Evolutionary conservation across 2,888 invertebrate species (phyloP).

Genomic region (Dinocampus coccinellae): DNA sequence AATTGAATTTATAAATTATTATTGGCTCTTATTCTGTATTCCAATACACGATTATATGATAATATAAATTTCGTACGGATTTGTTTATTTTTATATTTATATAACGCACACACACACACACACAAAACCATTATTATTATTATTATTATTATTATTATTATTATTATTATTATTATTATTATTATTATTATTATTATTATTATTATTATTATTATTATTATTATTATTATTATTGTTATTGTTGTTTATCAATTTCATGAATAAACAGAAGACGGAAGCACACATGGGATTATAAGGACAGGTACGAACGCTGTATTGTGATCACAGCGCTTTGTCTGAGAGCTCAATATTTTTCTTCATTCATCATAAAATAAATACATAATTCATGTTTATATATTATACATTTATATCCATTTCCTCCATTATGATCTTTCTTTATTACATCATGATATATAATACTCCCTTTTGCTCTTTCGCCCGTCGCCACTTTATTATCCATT

Average conservation of each 20-base stretch:
- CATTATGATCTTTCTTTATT: too few relatives aligned
- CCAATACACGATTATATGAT: too few relatives aligned
- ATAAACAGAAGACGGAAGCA: conserved; percentile 72
- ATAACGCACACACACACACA: too few relatives aligned
- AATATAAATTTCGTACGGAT: too few relatives aligned
- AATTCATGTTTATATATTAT: neutral
- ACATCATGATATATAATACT: too few relatives aligned
- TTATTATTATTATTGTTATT: conserved; percentile 38
- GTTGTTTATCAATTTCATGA: conserved; percentile 43
- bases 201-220: neutral
- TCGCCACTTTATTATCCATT: neutral
- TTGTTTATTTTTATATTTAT: too few relatives aligned
- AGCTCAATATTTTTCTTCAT: conserved; percentile 25
- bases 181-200: too few relatives aligned
- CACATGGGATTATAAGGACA: conserved; percentile 73
- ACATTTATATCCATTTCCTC: neutral
- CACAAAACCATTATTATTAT: too few relatives aligned
- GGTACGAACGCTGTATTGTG: conserved; percentile 64
- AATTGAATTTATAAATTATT: too few relatives aligned
- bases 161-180: too few relatives aligned
- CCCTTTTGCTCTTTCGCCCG: neutral
- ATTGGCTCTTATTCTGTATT: too few relatives aligned
- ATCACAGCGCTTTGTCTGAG: conserved; percentile 1
- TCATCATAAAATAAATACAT: conserved; percentile 33
- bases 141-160: too few relatives aligned